Conservation (phyloP, 2,113 vertebrate genomes). For the Andinoacara biseriatus region DNA sequence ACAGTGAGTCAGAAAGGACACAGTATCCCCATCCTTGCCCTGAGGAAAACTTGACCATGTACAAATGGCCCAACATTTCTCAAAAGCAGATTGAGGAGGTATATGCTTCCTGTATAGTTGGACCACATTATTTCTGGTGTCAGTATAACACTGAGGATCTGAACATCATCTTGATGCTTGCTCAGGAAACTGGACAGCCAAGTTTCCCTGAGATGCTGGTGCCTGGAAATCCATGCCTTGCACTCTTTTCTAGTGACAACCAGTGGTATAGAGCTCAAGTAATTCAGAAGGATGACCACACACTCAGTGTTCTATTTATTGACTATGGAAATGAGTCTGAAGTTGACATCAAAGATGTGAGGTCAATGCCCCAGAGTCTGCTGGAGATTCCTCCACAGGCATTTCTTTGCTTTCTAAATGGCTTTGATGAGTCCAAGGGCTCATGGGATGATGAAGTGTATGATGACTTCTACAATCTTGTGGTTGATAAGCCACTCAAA, state of each 20-base stretch:
- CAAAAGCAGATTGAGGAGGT: slow-evolving; percentile 69
- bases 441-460: slow-evolving; percentile 79
- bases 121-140: slow-evolving; percentile 89
- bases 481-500: slow-evolving; percentile 77
- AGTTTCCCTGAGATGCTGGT: slow-evolving; percentile 38
- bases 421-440: slow-evolving; percentile 78
- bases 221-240: slow-evolving; percentile 81
- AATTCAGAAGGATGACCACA: slow-evolving; percentile 39
- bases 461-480: slow-evolving; percentile 79
- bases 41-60: slow-evolving; percentile 27
- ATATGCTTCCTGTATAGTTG: slow-evolving; percentile 76
- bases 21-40: neutral
- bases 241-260: slow-evolving; percentile 79
- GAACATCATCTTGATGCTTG: slow-evolving; percentile 70
- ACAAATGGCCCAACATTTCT: slow-evolving; percentile 74
- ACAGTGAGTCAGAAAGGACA: neutral
- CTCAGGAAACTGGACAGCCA: slow-evolving; percentile 73
- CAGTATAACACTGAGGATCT: slow-evolving; percentile 75
- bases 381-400: slow-evolving; percentile 80
- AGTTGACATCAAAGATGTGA: slow-evolving; percentile 70
- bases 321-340: slow-evolving; percentile 86
- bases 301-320: slow-evolving; percentile 76
- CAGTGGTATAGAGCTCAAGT: slow-evolving; percentile 85
- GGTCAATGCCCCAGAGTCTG: slow-evolving; percentile 74
- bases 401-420: slow-evolving; percentile 85